phyloP scores from a whole-genome alignment of 2,797 vertebrate species.

The Fringilla coelebs region DNA sequence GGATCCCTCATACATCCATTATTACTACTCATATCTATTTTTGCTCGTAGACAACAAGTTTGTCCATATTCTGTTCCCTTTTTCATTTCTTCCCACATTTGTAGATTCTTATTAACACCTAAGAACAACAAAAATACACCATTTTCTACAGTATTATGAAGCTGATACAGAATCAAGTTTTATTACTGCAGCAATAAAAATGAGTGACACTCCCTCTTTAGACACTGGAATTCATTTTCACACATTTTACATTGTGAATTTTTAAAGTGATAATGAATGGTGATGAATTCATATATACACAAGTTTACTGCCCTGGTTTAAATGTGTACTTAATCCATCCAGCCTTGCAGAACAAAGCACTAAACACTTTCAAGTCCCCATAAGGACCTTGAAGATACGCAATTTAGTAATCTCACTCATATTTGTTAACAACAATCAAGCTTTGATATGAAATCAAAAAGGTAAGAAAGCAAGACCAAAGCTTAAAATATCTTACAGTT shows the following conservation, averaged over 20 bases:
- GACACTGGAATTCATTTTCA: neutral
- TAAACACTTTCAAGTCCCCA: neutral
- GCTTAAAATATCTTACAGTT: slow-evolving; percentile 83
- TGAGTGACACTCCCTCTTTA: neutral
- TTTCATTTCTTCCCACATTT: slow-evolving; percentile 98
- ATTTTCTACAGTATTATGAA: neutral
- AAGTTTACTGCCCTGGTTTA: neutral
- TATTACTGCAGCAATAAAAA: neutral
- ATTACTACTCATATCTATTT: slow-evolving; percentile 98
- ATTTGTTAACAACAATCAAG: neutral
- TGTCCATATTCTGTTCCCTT: slow-evolving; percentile 87
- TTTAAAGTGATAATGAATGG: neutral
- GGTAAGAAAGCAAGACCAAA: neutral
- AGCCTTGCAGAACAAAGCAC: neutral
- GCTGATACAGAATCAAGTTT: neutral
- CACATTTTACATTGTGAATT: neutral
- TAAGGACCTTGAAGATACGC: neutral
- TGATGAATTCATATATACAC: neutral
- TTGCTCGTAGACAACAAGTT: slow-evolving; percentile 94
- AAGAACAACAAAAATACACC: neutral
- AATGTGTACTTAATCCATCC: neutral
- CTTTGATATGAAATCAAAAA: neutral
- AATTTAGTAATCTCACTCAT: neutral
- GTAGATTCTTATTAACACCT: slow-evolving; percentile 93
- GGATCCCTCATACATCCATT: slow-evolving; percentile 98